Evolutionary conservation across 1,140 invertebrate genomes (phyloP).

Genomic region (Heliothis subflexa): DNA sequence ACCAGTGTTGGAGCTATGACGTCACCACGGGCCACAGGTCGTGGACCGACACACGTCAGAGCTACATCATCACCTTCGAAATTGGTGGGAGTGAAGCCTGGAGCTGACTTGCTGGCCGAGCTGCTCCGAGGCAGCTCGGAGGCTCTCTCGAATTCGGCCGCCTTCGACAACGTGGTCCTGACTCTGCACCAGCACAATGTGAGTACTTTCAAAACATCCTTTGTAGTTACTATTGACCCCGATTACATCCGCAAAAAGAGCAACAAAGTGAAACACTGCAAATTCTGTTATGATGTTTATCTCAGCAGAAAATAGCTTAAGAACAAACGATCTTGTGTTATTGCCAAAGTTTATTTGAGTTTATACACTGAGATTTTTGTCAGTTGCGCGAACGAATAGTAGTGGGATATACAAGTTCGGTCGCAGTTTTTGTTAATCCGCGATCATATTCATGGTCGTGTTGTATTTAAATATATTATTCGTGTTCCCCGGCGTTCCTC

Average conservation of each 20-base stretch:
- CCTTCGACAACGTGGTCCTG: slow-evolving; percentile 83
- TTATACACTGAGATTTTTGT: slow-evolving; percentile 63
- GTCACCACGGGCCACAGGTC: slow-evolving; percentile 57
- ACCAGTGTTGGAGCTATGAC: slow-evolving; percentile 73
- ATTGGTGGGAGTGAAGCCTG: slow-evolving; percentile 89
- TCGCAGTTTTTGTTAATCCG: slow-evolving; percentile 65
- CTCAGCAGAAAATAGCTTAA: slow-evolving; percentile 69
- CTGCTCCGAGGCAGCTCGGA: slow-evolving; percentile 92
- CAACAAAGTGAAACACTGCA: slow-evolving; percentile 63
- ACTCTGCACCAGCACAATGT: slow-evolving; percentile 85
- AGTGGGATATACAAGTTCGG: slow-evolving; percentile 52
- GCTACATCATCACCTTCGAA: slow-evolving; percentile 93
- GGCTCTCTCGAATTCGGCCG: slow-evolving; percentile 87
- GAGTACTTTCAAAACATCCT: slow-evolving; percentile 71
- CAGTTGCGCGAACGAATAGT: slow-evolving; percentile 49
- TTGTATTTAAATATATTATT: slow-evolving; percentile 69
- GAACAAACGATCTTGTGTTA: slow-evolving; percentile 68
- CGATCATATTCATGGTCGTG: slow-evolving; percentile 72
- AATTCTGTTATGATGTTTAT: slow-evolving; percentile 71
- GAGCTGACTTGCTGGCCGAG: slow-evolving; percentile 90
- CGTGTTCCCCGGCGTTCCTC: slow-evolving; percentile 69
- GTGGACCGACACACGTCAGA: slow-evolving; percentile 88
- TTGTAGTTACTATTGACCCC: slow-evolving; percentile 56
- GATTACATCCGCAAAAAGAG: slow-evolving; percentile 54
- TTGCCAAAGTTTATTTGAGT: slow-evolving; percentile 69